phyloP scores from a whole-genome alignment of 2,888 invertebrate species.

The Ichneumon xanthorius region DNA sequence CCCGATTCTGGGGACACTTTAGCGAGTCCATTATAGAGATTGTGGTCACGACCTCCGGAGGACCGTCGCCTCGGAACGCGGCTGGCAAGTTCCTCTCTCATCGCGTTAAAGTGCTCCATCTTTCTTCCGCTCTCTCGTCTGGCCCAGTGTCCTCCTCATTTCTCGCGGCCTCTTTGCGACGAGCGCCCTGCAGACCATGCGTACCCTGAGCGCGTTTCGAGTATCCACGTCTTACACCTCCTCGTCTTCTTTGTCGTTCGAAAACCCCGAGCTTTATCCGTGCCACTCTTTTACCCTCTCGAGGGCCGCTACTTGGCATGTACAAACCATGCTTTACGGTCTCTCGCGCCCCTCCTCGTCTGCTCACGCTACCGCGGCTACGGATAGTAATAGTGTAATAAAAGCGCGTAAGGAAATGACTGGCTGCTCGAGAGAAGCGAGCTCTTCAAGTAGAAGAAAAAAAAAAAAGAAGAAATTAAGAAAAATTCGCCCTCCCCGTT shows the following conservation, averaged over 20 bases:
- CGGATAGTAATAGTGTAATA: conserved; percentile 77
- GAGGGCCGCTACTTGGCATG: conserved; percentile 68
- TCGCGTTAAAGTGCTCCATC: conserved; percentile 70
- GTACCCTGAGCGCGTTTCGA: conserved; percentile 23
- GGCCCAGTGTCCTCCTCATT: conserved; percentile 49
- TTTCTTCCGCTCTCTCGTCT: conserved; percentile 65
- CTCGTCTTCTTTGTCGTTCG: conserved; percentile 31
- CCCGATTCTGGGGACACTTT: conserved; percentile 76
- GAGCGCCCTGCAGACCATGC: conserved; percentile 45
- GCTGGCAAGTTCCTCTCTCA: conserved; percentile 72
- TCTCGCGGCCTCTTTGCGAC: conserved; percentile 63
- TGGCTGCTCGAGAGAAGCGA: conserved; percentile 51
- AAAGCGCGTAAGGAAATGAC: conserved; percentile 76
- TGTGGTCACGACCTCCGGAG: conserved; percentile 79
- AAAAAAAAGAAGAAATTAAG: conserved; percentile 1
- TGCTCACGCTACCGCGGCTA: conserved; percentile 22
- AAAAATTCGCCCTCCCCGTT: conserved; percentile 18
- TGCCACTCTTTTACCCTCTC: conserved; percentile 38
- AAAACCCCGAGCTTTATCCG: conserved; percentile 40
- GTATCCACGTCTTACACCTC: conserved; percentile 68
- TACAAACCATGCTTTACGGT: conserved; percentile 75
- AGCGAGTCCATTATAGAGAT: conserved; percentile 84
- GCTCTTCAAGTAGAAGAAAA: conserved; percentile 3
- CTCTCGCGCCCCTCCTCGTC: conserved; percentile 43
- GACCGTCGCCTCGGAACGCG: conserved; percentile 63